These are phyloP conservation scores for Ginglymostoma cirratum DNA, from an alignment of 2,113 vertebrate genomes.

Conservation along the genomic window DNA sequence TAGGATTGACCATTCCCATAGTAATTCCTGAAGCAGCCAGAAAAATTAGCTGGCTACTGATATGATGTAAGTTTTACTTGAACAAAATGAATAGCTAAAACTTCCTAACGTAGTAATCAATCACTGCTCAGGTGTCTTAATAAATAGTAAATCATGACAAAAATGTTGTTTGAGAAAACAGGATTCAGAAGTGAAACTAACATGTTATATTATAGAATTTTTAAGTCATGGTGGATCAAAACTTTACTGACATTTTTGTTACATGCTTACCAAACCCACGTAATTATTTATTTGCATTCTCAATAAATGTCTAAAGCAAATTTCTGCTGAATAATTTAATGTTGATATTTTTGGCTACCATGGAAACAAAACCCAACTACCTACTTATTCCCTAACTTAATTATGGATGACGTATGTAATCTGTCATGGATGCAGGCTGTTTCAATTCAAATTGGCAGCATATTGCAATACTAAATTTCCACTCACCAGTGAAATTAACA, in stretches of 20 bases:
- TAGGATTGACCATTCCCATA: background rate
- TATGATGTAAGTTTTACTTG: background rate
- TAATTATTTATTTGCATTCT: background rate
- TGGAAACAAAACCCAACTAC: slow-evolving; percentile 2
- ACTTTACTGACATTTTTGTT: background rate
- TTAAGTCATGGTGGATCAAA: background rate
- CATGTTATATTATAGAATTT: background rate
- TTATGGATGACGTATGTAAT: background rate
- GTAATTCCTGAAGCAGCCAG: background rate
- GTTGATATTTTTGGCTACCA: background rate
- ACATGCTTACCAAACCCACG: background rate
- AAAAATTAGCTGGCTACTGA: background rate
- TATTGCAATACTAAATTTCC: background rate
- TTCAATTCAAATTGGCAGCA: slow-evolving; percentile 1
- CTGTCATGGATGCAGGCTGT: background rate
- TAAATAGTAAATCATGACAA: background rate
- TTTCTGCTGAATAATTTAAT: background rate
- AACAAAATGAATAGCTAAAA: background rate
- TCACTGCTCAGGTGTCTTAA: background rate
- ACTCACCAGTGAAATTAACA: background rate
- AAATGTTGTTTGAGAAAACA: background rate
- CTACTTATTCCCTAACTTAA: background rate
- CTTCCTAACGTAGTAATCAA: background rate
- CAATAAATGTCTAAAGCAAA: background rate
- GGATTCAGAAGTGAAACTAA: background rate